Evolutionary conservation across 2,797 vertebrate genomes (phyloP), one percentile per base, ranked within the genome.

Genomic region (Lateolabrax maculatus): DNA sequence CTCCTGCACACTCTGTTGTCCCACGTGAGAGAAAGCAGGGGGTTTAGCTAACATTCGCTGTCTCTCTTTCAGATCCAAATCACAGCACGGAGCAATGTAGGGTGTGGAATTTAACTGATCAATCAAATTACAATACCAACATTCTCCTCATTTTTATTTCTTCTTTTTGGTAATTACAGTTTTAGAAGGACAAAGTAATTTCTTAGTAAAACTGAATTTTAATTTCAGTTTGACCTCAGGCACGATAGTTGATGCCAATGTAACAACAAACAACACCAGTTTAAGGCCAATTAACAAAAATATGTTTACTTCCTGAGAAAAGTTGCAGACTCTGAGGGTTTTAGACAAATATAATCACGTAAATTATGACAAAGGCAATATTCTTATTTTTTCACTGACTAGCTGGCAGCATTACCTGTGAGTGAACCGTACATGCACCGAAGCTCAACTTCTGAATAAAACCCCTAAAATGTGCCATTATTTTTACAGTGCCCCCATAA

Each of bases 391-490:
- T n/a, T 12, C 13, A 0, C 15, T 19, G n/a, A 53, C 25, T 16
- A 39, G 34, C 43, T 31, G n/a, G 29, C 31, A 53, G 44, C 15
- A 49, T 63, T 11, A 37, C 31, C 36, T 66, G 43, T n/a, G 27
- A 58, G 41, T 69, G 27, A 71, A 55, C 55, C 29, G 1, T 31
- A 57, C 55, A 46, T 25, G 29, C 44, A 53, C 19, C 39, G 53
- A 63, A 73, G 66, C 31, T n/a, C 25, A 27, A 81, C 46, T 23
- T 76, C 23, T 34, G 11, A 77, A 67, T 29, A 52, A 41, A 66
- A 69, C 51, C 23, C 44, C 10, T 5, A 18, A 31, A 44, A 61
- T 27, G 49, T 62, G 53, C 36, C 39, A 49, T 62, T 51, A 61
- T 66, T 80, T 71, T 60, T 9, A 44, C n/a, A 34, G 23, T 36